A percentile compares a stretch with the other conserved stretches of the same genome.
phyloP scores from a whole-genome alignment of 2,797 vertebrate species.

The Enteromius fasciolatus region DNA sequence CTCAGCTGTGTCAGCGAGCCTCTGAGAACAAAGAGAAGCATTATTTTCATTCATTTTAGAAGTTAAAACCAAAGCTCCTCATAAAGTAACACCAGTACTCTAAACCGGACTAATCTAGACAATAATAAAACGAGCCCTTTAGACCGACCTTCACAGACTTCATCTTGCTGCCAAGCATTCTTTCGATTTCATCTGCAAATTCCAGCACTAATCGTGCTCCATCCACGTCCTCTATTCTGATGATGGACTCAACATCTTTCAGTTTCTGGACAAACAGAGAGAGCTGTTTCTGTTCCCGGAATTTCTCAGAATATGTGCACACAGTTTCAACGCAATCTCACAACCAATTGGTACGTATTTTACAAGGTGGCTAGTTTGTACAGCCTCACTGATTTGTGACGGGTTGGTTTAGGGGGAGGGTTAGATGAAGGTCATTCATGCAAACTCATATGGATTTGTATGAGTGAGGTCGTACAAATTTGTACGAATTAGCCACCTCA shows the following conservation, averaged over 20 bases:
- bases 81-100: not conserved
- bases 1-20: slow-evolving; percentile 91
- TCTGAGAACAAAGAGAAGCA: slow-evolving; percentile 71
- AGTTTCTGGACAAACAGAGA: slow-evolving; percentile 81
- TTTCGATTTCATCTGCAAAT: slow-evolving; percentile 90
- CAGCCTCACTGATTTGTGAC: too few species aligned
- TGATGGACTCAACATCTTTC: slow-evolving; percentile 88
- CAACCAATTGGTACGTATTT: too few species aligned
- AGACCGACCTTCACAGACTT: slow-evolving; percentile 90
- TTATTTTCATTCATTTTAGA: not conserved
- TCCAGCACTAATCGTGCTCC: slow-evolving; percentile 86
- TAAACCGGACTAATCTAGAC: not conserved
- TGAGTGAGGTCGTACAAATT: too few species aligned
- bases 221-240: slow-evolving; percentile 87
- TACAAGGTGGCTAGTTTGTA: too few species aligned
- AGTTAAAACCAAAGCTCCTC: not conserved
- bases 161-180: slow-evolving; percentile 92
- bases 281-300: not conserved
- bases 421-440: too few species aligned
- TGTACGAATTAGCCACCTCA: too few species aligned
- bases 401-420: too few species aligned
- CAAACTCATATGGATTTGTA: too few species aligned
- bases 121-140: not conserved
- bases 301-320: not conserved
- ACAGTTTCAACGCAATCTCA: not conserved